Evolutionary conservation across 1,140 invertebrate genomes (phyloP), one percentile per base, ranked within the genome.

Genomic region (Tetramorium alpestre): DNA sequence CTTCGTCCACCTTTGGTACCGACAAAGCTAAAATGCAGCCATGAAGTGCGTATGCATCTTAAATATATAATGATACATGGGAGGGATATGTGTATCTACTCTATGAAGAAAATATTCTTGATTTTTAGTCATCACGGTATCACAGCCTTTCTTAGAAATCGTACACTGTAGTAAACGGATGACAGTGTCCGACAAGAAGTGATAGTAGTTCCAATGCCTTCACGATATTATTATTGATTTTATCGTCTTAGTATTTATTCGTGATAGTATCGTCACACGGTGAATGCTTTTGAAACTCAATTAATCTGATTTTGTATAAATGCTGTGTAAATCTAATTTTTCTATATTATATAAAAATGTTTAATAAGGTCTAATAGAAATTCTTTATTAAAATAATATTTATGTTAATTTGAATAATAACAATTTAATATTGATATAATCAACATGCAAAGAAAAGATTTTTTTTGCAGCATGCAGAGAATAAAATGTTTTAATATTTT

Each of bases 1-100:
- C 1, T 58, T 70, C 18, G 0, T 3, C 5, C 18, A 1, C 18
- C 13, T 28, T 2, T 13, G 3, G 0, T 33, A 22, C 16, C 28
- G 49, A 58, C 3, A 58, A 41, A 2, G 28, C 28, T 28, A 28
- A 28, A 28, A 28, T 54, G 11, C 6, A 22, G 2, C 28, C 5
- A 22, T 58, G 38, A 58, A 72, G 41, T 28, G 25, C 7, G n/a
- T 28, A 25, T n/a, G n/a, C n/a, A n/a, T 0, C 0, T 58, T 82
- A 72, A 82, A 82, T 82, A 60, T 33, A 18, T 69, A 82, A 82
- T 47, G 67, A 82, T 22, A 11, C 44, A 38, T 58, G 2, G 11
- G 16, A 28, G 33, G 5, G 1, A 33, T 41, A 54, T 11, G 28
- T 28, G 11, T 28, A 47, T 33, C 18, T 1, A 33, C 3, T 33